Base-by-base conservation (phyloP, 2,888 invertebrate genomes). In the Altica lythri region DNA sequence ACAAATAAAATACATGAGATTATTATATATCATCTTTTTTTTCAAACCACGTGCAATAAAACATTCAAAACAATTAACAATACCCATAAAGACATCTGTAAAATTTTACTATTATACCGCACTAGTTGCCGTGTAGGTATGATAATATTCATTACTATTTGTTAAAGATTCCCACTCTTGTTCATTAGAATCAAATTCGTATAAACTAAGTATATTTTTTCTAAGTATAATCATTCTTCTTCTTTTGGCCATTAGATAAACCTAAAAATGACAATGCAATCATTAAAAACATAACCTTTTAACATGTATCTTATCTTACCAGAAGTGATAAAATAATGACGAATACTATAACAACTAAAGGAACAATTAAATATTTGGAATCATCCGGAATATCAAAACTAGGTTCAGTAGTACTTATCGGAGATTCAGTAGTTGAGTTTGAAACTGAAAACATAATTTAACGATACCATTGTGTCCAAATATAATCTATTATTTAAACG, bases 181-280 rank as follows among this genome's bases (percentile, higher is more conserved):
- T 67, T 84, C 85, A 64, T 85, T 85, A n/a, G 82, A 80, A 65
- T 86, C 86, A 72, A 86, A 86, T 63, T 83, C 85, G 68, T 87
- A 87, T 64, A 86, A 73, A 10, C 83, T 85, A 79, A 86, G 82
- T 34, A 86, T 74, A 66, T 83, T 82, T 65, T 84, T 82, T 37
- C 85, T 77, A 27, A 86, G 72, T 57, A 79, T 77, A 59, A 83
- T 83, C 62, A 84, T 68, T 64, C 82, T 78, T 53, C 79, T 74
- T 64, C 80, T 79, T 53, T 79, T 75, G 19, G 81, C 78, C 68
- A 81, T 76, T 44, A 80, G 72, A 59, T 81, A 75, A 19, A 82
- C 79, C 82, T 82, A 37, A 19, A 53, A 59, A 48, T 51, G 32
- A 55, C 49, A 42, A 51, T 4, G n/a, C n/a, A n/a, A n/a, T n/a